Base-by-base conservation (phyloP, 2,888 invertebrate genomes). In the Nomada hirtipes region DNA sequence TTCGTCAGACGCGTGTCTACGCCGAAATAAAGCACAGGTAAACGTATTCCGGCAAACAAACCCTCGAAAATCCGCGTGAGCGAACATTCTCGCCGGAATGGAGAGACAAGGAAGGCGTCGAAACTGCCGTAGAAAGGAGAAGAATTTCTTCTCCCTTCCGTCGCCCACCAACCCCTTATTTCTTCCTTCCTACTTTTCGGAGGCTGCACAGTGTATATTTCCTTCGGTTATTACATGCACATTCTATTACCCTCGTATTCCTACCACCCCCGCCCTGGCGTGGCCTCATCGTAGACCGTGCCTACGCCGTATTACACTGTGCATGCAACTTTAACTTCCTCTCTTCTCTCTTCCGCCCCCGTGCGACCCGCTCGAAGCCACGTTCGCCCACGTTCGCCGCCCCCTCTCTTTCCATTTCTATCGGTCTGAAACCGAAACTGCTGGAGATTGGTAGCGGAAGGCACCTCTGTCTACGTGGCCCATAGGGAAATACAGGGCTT, bases 161-260 rank as follows among this genome's bases (percentile, higher is more conserved):
- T 64, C 55, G 44, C 50, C 67, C 44, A 2, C 23, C 26, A 18
- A 23, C 15, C 44, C 42, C 42, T 77, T 73, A 73, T 78, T 86
- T 78, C 36, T 55, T 52, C 53, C 64, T 73, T 84, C 83, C 84
- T 88, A 88, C 86, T 4, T 74, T 84, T 84, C 82, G 79, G 86
- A 87, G 84, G 76, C 80, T 73, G 79, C 79, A 71, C 83, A 80
- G 85, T 86, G 85, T 88, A 86, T 85, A 87, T 90, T 88, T 88
- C 86, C 86, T 90, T 88, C 74, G 88, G 90, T 92, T 91, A 92
- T 92, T 92, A 91, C 90, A 91, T 91, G 89, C 90, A 91, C 91
- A 91, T 92, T 92, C 90, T 91, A 92, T 92, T 91, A 91, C 90
- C 88, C 89, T 77, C 84, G 86, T 26, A 26, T 26, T 26, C 26